phyloP scores from a whole-genome alignment of 2,888 invertebrate species.

The Tenthredo distinguenda region DNA sequence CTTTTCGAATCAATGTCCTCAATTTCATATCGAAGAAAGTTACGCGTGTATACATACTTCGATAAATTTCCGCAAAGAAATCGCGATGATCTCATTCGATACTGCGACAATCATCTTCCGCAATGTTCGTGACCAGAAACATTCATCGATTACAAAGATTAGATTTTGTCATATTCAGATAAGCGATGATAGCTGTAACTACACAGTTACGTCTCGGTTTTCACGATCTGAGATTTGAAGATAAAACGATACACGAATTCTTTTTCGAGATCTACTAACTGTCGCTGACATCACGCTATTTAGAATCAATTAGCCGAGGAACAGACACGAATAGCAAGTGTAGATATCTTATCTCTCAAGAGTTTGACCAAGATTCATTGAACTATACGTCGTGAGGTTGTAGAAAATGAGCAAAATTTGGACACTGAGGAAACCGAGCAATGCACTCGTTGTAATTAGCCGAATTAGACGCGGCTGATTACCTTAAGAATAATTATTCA shows the following conservation, averaged over 20 bases:
- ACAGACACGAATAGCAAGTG: not conserved
- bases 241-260: not conserved
- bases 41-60: not conserved
- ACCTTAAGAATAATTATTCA: not conserved
- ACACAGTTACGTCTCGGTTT: not conserved
- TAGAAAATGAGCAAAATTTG: not conserved
- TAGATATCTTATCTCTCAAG: not conserved
- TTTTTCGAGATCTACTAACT: not conserved
- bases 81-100: not conserved
- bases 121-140: not conserved
- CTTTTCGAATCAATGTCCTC: not conserved
- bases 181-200: not conserved
- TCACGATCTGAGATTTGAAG: not conserved
- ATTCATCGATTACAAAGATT: not conserved
- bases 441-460: not conserved
- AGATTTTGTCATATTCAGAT: not conserved
- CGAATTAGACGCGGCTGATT: slow-evolving; percentile 29
- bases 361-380: not conserved
- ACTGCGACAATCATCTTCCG: not conserved
- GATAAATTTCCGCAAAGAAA: not conserved
- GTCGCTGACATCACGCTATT: not conserved
- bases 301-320: not conserved
- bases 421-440: not conserved
- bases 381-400: not conserved
- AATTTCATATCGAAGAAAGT: not conserved